Evolutionary conservation across 2,113 vertebrate genomes (phyloP).

Genomic region (Macquaria australasica): DNA sequence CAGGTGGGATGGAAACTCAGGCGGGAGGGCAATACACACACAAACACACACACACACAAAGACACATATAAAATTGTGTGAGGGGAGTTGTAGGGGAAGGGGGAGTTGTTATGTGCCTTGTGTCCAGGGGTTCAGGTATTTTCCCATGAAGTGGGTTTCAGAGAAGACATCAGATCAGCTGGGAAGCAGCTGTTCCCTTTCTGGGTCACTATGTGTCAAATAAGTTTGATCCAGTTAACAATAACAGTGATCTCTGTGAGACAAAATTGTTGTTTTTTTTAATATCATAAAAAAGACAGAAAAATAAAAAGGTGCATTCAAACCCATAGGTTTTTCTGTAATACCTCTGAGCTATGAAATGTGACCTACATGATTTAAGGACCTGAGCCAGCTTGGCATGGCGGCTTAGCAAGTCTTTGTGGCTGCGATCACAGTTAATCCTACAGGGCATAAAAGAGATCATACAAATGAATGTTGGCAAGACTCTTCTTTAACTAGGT

Average conservation of each 20-base stretch:
- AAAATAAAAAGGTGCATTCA: background rate
- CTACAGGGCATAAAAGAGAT: background rate
- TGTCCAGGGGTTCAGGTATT: constrained; percentile 4
- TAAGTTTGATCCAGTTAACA: background rate
- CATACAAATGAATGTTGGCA: background rate
- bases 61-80: background rate
- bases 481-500: background rate
- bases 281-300: background rate
- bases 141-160: constrained; percentile 20
- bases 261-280: background rate
- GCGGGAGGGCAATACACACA: constrained; percentile 15
- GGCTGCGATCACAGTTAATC: background rate
- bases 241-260: background rate
- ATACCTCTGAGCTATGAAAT: background rate
- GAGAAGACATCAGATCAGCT: background rate
- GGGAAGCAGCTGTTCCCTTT: background rate
- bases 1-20: constrained; percentile 76
- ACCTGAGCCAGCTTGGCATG: background rate
- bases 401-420: background rate
- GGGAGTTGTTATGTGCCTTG: constrained; percentile 37
- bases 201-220: background rate
- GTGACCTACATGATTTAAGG: background rate
- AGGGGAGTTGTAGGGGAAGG: background rate
- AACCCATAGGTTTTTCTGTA: background rate
- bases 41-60: background rate